A percentile compares a stretch with the other conserved stretches of the same genome.
phyloP scores from a whole-genome alignment of 2,888 invertebrate genomes.

The Xanthia togata region DNA sequence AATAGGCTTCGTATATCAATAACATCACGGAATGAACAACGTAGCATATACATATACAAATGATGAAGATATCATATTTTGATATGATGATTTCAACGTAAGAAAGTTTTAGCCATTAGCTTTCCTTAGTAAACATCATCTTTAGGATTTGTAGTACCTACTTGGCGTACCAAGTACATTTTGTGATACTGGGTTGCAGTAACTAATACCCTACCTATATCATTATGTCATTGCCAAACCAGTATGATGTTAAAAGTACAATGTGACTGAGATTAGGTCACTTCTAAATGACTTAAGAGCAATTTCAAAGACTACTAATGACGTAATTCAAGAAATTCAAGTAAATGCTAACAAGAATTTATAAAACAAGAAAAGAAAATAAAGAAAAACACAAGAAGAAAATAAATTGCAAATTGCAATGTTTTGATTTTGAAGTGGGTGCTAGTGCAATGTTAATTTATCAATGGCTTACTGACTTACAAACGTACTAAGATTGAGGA shows the following conservation, averaged over 20 bases:
- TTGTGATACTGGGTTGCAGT: background rate
- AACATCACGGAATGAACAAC: background rate
- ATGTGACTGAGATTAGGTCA: constrained; percentile 38
- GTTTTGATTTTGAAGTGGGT: constrained; percentile 41
- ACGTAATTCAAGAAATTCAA: background rate
- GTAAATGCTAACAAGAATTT: constrained; percentile 6
- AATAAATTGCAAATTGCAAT: constrained; percentile 45
- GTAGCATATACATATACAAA: background rate
- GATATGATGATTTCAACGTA: background rate
- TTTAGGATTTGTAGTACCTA: background rate
- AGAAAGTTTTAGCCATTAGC: too few species aligned
- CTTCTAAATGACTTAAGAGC: constrained; percentile 32
- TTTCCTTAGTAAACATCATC: too few species aligned
- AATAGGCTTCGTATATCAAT: background rate
- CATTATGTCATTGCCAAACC: constrained; percentile 8
- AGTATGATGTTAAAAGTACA: constrained; percentile 18
- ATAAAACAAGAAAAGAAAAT: background rate
- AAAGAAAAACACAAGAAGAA: background rate
- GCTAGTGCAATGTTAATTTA: constrained; percentile 42
- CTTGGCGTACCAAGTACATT: background rate
- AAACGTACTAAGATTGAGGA: background rate
- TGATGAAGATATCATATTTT: background rate
- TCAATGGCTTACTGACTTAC: constrained; percentile 17
- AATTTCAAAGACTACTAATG: background rate
- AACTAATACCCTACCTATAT: background rate